A percentile compares a stretch with the other conserved stretches of the same genome.
These are phyloP conservation scores for Hemitrygon akajei DNA, from an alignment of 2,797 vertebrate genomes.

Conservation along the genomic window DNA sequence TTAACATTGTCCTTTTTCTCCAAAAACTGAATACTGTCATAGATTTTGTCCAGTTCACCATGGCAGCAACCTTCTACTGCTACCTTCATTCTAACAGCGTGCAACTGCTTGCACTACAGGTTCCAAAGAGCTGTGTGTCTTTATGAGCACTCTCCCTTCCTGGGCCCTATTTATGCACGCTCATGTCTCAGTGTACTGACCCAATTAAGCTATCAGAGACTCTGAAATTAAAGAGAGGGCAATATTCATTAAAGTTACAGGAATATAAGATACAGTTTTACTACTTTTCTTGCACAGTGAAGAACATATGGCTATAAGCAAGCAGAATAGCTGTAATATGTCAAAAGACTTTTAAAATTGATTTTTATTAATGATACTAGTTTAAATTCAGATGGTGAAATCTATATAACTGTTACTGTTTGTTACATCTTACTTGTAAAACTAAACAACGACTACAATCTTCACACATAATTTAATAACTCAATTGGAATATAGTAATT, in stretches of 20 bases:
- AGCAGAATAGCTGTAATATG: background rate
- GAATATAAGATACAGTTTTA: conserved; percentile 18
- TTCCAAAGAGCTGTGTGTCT: conserved; percentile 27
- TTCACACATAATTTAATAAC: too few relatives aligned
- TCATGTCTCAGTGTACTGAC: conserved; percentile 36
- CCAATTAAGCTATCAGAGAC: conserved; percentile 32
- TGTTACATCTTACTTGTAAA: too few relatives aligned
- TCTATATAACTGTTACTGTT: background rate
- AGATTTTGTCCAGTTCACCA: conserved; percentile 92
- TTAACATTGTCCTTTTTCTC: conserved; percentile 71
- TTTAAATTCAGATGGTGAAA: conserved; percentile 2
- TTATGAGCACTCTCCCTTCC: conserved; percentile 33
- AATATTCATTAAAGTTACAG: conserved; percentile 33
- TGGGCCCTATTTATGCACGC: conserved; percentile 28
- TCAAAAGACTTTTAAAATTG: background rate
- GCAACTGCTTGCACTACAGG: background rate
- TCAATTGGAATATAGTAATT: background rate
- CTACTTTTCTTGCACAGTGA: background rate
- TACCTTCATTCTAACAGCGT: conserved; percentile 73
- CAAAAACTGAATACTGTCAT: conserved; percentile 79
- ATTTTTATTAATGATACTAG: background rate
- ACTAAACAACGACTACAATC: background rate
- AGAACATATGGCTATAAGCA: background rate
- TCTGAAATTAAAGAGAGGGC: conserved; percentile 37
- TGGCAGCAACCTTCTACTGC: conserved; percentile 94